Conservation (phyloP, 2,797 vertebrate genomes). For the Lepus oiostolus region DNA sequence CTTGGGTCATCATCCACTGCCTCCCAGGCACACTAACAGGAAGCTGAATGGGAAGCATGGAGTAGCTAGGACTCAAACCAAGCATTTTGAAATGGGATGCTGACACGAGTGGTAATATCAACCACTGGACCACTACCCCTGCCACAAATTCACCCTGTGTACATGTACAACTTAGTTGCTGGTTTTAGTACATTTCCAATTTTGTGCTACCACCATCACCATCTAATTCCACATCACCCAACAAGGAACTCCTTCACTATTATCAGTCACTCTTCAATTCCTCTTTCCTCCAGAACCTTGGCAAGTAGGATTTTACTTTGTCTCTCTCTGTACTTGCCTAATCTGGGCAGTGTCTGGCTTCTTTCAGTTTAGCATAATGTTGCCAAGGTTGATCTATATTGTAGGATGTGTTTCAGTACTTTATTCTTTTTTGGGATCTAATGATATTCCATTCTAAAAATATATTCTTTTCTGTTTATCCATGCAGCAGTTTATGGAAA, state of each 20-base stretch:
- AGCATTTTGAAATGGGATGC: too few species aligned
- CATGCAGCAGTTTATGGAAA: background rate
- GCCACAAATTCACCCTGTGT: background rate
- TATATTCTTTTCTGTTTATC: background rate
- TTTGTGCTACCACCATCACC: background rate
- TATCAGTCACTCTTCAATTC: background rate
- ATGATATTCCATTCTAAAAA: background rate
- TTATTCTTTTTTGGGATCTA: background rate
- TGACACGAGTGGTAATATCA: too few species aligned
- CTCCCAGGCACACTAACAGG: too few species aligned
- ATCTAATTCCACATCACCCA: background rate
- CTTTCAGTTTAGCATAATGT: background rate
- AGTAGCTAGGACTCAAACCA: too few species aligned
- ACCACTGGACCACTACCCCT: too few species aligned
- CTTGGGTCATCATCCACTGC: too few species aligned
- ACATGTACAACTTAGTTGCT: background rate
- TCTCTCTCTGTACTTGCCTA: background rate
- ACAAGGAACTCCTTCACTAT: background rate
- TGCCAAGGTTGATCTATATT: background rate
- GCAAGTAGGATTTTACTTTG: background rate
- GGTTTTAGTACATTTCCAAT: background rate
- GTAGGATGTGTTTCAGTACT: background rate
- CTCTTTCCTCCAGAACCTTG: background rate
- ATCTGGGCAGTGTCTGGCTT: background rate
- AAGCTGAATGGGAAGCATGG: too few species aligned